A percentile compares a stretch with the other conserved stretches of the same genome.
phyloP scores from a whole-genome alignment of 2,888 invertebrate species.

The Homarus gammarus region DNA sequence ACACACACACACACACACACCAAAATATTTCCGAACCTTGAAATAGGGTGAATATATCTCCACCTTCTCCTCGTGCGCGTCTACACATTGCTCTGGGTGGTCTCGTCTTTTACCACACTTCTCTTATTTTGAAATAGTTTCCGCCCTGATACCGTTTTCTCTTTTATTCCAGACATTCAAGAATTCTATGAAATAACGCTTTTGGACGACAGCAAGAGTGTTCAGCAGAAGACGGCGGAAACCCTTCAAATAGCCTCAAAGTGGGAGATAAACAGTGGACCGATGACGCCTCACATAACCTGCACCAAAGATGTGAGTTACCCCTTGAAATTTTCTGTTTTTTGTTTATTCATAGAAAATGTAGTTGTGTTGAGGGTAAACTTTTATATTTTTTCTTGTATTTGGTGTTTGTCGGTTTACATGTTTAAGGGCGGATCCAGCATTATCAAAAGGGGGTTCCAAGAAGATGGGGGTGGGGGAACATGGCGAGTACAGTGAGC shows the following conservation, averaged over 20 bases:
- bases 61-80: too few relatives aligned
- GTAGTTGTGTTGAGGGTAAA: too few relatives aligned
- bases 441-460: too few relatives aligned
- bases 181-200: constrained; percentile 99
- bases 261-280: constrained; percentile 89
- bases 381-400: too few relatives aligned
- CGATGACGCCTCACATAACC: constrained; percentile 83
- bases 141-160: background rate
- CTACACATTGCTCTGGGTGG: too few relatives aligned
- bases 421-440: too few relatives aligned
- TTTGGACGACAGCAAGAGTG: constrained; percentile 95
- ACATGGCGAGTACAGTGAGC: too few relatives aligned
- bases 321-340: background rate
- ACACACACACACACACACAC: background rate
- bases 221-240: constrained; percentile 97
- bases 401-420: too few relatives aligned
- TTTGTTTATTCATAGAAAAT: background rate
- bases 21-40: background rate
- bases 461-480: too few relatives aligned
- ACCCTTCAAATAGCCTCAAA: constrained; percentile 96
- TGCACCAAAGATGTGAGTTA: constrained; percentile 78
- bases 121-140: background rate
- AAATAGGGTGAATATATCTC: too few relatives aligned
- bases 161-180: constrained; percentile 88
- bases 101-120: background rate